Conservation (phyloP, 1,140 invertebrate species). For the Cephus cinctus region DNA sequence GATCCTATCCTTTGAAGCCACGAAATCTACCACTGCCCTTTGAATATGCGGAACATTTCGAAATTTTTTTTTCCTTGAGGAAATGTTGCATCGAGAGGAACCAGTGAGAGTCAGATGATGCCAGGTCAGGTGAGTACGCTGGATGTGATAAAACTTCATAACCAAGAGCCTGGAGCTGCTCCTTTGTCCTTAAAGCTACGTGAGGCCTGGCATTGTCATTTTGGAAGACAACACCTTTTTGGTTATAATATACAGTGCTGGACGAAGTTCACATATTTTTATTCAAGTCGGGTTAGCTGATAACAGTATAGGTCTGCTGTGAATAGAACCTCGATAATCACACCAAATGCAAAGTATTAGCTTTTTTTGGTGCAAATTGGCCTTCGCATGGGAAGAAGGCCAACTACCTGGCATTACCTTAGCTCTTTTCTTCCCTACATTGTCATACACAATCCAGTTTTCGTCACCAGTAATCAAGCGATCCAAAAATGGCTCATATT, state of each 20-base stretch:
- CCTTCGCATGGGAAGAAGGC: too few species aligned
- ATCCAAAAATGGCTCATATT: too few species aligned
- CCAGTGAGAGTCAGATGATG: slow-evolving; percentile 2
- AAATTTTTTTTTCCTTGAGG: background rate
- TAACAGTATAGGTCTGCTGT: background rate
- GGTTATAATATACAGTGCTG: background rate
- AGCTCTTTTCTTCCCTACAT: too few species aligned
- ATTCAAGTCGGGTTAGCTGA: background rate
- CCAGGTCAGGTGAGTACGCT: slow-evolving; percentile 3
- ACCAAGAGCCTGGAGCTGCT: background rate
- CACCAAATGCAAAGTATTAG: too few species aligned
- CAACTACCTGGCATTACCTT: too few species aligned
- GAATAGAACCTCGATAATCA: background rate
- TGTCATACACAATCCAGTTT: too few species aligned
- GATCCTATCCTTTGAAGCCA: background rate
- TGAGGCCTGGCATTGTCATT: slow-evolving; percentile 2
- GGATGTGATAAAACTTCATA: slow-evolving; percentile 6
- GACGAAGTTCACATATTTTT: background rate
- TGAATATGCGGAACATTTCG: background rate
- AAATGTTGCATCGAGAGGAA: slow-evolving; percentile 1
- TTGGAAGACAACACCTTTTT: slow-evolving; percentile 1
- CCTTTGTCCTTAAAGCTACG: slow-evolving; percentile 1
- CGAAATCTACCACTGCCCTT: background rate
- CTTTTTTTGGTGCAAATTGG: too few species aligned
- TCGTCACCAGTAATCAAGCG: too few species aligned